phyloP scores from a whole-genome alignment of 1,140 invertebrate species.

The Drosophila melanica region DNA sequence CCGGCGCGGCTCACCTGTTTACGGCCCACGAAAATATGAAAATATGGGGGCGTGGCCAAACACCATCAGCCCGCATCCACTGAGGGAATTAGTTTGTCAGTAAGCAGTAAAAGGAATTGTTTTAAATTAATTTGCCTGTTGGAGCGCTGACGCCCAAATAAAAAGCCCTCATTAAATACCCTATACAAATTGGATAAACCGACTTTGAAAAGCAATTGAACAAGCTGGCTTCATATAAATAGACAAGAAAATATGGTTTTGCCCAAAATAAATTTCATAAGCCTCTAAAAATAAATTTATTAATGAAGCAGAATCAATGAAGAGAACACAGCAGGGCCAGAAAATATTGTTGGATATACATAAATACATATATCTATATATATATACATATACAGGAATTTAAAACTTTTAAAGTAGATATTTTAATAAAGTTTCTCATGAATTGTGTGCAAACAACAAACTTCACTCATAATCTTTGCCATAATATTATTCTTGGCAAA shows the following conservation, averaged over 20 bases:
- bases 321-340: too few species aligned
- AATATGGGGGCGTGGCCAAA: background rate
- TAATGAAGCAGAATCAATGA: too few species aligned
- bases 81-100: conserved; percentile 62
- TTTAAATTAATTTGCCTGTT: conserved; percentile 75
- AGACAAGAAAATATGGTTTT: too few species aligned
- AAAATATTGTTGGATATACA: too few species aligned
- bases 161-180: conserved; percentile 33
- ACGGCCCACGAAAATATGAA: conserved; percentile 24
- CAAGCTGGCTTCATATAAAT: too few species aligned
- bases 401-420: background rate
- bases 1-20: conserved; percentile 5
- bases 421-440: background rate
- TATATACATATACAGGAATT: too few species aligned
- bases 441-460: too few species aligned
- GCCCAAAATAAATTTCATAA: too few species aligned
- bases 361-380: too few species aligned
- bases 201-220: background rate
- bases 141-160: conserved; percentile 45
- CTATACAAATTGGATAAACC: background rate
- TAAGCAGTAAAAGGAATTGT: conserved; percentile 67
- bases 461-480: too few species aligned
- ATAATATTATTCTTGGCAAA: background rate
- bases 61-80: conserved; percentile 22
- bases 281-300: too few species aligned